A percentile compares a stretch with the other conserved stretches of the same genome.
phyloP scores from a whole-genome alignment of 2,113 vertebrate species.

The Paracyprichromis sp. region DNA sequence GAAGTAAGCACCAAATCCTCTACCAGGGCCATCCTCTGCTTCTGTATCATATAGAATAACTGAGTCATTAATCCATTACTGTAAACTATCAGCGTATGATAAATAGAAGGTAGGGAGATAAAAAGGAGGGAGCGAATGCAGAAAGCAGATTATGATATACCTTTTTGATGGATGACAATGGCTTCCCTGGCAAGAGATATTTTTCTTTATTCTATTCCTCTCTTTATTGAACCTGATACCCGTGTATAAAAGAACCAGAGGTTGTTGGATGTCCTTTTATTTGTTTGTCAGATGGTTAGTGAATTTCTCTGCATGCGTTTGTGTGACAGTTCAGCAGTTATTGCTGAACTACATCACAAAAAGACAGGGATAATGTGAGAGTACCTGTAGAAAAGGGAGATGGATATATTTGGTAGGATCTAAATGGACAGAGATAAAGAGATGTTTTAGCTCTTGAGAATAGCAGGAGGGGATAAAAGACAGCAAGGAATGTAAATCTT shows the following conservation, averaged over 20 bases:
- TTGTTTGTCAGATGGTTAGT: neutral
- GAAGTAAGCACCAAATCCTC: neutral
- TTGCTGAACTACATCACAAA: neutral
- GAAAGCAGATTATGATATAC: neutral
- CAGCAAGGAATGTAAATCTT: neutral
- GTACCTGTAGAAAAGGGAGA: neutral
- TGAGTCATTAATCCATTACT: neutral
- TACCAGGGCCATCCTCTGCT: neutral
- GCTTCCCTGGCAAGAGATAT: neutral
- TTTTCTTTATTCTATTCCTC: neutral
- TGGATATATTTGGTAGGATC: neutral
- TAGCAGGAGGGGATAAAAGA: neutral
- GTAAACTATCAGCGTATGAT: neutral
- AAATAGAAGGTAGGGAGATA: neutral
- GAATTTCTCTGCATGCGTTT: neutral
- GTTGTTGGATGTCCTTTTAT: neutral
- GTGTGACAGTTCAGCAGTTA: neutral
- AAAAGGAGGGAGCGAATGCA: neutral
- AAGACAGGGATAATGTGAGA: neutral
- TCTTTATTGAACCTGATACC: neutral
- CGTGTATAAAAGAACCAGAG: neutral
- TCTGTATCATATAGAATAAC: neutral
- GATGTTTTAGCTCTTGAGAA: neutral
- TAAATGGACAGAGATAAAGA: neutral
- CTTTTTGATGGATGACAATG: neutral